Conservation (phyloP, 2,797 vertebrate species). For the Rachycentron canadum region DNA sequence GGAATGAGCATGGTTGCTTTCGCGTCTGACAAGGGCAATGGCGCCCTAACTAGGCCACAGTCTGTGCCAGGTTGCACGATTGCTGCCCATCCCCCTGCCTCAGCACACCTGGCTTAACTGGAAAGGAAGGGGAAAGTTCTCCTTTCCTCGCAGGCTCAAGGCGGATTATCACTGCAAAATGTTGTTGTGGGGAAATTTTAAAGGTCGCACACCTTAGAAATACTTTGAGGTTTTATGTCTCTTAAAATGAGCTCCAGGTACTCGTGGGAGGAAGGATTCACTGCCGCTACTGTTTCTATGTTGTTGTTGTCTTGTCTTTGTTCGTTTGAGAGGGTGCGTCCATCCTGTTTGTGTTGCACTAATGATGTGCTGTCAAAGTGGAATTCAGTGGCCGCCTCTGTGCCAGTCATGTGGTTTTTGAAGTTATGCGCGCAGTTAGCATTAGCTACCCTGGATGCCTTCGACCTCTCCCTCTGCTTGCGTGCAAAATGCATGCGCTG, state of each 20-base stretch:
- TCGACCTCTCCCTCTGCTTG: constrained; percentile 4
- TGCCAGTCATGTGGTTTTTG: background rate
- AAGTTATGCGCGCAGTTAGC: background rate
- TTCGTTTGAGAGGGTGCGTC: constrained; percentile 27
- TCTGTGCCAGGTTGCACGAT: constrained; percentile 5
- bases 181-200: constrained; percentile 23
- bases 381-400: constrained; percentile 36
- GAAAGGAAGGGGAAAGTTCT: constrained; percentile 12
- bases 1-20: constrained; percentile 29
- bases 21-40: constrained; percentile 26
- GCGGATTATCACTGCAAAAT: constrained; percentile 8
- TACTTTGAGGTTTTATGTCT: background rate
- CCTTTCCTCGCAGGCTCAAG: constrained; percentile 1
- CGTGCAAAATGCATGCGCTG: too few relatives aligned
- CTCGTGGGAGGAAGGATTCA: constrained; percentile 2
- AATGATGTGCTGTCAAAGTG: constrained; percentile 45
- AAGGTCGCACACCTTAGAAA: constrained; percentile 1
- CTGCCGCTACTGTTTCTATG: background rate
- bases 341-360: constrained; percentile 9
- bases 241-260: background rate
- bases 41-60: constrained; percentile 38
- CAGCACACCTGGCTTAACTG: constrained; percentile 12
- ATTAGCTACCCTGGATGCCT: background rate
- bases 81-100: background rate
- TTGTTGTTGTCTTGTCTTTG: constrained; percentile 25